phyloP scores from a whole-genome alignment of 2,888 invertebrate genomes.

The Oxycera nigricornis region DNA sequence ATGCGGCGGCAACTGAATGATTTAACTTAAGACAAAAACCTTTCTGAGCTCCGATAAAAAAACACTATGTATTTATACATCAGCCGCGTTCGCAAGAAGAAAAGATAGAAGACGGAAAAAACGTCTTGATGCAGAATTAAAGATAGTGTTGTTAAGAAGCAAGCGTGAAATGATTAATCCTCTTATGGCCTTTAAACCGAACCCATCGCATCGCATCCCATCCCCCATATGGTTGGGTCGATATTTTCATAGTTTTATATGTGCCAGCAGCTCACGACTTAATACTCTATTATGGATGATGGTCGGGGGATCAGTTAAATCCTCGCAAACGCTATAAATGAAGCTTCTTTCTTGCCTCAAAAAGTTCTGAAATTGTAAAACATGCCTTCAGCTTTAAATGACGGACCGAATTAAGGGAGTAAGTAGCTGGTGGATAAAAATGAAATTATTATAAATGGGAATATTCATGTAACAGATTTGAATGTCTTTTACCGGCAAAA shows the following conservation, averaged over 20 bases:
- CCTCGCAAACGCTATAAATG: neutral
- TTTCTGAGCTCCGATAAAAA: neutral
- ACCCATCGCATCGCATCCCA: no score
- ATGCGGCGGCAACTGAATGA: neutral
- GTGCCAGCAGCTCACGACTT: neutral
- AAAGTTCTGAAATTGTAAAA: neutral
- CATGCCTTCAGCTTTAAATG: neutral
- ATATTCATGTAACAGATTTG: neutral
- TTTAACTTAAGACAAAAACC: conserved; percentile 32
- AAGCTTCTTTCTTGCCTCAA: neutral
- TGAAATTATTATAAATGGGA: conserved; percentile 29
- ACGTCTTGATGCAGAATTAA: conserved; percentile 18
- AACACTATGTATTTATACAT: neutral
- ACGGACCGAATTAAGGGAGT: conserved; percentile 25
- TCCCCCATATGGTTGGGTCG: conserved; percentile 26
- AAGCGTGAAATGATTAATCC: conserved; percentile 46
- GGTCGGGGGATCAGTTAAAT: neutral
- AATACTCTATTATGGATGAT: neutral
- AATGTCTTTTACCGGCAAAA: neutral
- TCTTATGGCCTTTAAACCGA: conserved; percentile 41
- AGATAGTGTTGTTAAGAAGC: conserved; percentile 36
- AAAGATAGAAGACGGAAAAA: neutral
- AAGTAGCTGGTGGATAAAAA: conserved; percentile 29
- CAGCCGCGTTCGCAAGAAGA: neutral
- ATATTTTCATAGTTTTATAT: neutral